Evolutionary conservation across 2,888 invertebrate genomes (phyloP).

Genomic region (Deroplatys truncata): DNA sequence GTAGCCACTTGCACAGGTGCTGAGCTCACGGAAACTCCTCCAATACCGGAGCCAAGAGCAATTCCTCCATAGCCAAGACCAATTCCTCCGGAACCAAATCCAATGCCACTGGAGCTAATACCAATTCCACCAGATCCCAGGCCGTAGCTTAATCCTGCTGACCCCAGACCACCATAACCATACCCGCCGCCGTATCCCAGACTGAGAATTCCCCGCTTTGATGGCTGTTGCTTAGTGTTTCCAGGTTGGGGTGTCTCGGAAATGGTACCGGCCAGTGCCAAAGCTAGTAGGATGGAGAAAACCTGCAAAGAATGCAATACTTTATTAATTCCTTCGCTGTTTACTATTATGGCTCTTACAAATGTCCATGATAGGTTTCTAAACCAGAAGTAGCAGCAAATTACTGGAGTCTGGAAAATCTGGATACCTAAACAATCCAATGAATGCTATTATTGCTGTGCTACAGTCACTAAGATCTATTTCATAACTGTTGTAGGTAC

Average conservation of each 20-base stretch:
- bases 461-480: too few relatives aligned
- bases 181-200: not conserved
- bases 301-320: not conserved
- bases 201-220: not conserved
- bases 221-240: too few relatives aligned
- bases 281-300: not conserved
- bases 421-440: too few relatives aligned
- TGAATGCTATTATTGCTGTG: too few relatives aligned
- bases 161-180: not conserved
- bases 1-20: not conserved
- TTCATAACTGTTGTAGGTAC: too few relatives aligned
- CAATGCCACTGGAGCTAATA: not conserved
- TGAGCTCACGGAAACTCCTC: not conserved
- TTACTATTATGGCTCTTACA: too few relatives aligned
- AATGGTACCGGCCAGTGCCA: not conserved
- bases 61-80: not conserved
- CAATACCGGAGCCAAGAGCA: not conserved
- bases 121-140: not conserved
- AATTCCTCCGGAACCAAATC: not conserved
- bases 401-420: too few relatives aligned
- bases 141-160: not conserved
- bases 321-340: too few relatives aligned
- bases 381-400: too few relatives aligned
- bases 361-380: too few relatives aligned
- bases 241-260: not conserved